Evolutionary conservation across 2,888 invertebrate species (phyloP), one percentile per base, ranked within the genome.

Genomic region (Bhutanitis thaidina): DNA sequence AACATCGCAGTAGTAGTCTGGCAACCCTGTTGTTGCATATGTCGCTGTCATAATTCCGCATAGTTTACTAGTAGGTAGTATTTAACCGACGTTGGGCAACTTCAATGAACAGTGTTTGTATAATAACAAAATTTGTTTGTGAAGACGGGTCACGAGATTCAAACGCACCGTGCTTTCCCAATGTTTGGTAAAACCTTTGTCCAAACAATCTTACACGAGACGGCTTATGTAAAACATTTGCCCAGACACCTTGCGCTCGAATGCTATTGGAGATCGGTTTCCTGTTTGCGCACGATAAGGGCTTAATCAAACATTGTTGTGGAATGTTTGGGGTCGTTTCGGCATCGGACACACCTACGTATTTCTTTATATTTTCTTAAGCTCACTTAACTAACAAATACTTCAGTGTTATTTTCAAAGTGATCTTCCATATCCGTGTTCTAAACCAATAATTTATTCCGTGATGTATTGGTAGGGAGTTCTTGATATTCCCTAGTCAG

Each of bases 221-320:
- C 59, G 57, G 63, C 57, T 62, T 61, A 58, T 65, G 67, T 67
- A 62, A 60, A 62, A 68, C 65, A 66, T 68, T 69, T 62, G 63
- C 59, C 58, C 58, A 63, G 60, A 67, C 72, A 67, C 67, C 67
- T 69, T 61, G 55, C 61, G 59, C 58, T 54, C 52, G 57, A 48
- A 47, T 44, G 51, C 53, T 49, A 62, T 67, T 62, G 57, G 61
- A 60, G 71, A 71, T 72, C 71, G 59, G 71, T 75, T 72, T 77
- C 77, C 77, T 77, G 77, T 77, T 70, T 69, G 67, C 53, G 49
- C 30, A 58, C 70, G 77, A 77, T 76, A 77, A 76, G 76, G 74
- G 72, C 62, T 68, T 68, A 56, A 65, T 62, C 69, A 74, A 74
- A 75, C 64, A 71, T 62, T 62, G 66, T 64, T 48, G 49, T 50